A percentile compares a stretch with the other conserved stretches of the same genome.
phyloP scores from a whole-genome alignment of 2,888 invertebrate genomes.

The Lithophane socia region DNA sequence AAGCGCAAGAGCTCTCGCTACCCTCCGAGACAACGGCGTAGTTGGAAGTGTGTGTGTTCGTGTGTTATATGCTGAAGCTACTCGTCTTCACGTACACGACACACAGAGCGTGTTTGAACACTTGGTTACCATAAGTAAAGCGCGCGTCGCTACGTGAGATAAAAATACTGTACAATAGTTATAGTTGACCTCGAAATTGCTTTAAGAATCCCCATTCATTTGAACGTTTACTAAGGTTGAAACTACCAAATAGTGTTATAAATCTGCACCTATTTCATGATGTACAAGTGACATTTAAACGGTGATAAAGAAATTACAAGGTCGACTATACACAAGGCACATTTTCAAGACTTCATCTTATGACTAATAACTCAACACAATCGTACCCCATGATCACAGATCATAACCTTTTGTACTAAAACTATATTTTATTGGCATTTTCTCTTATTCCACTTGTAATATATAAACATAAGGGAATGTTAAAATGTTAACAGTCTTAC shows the following conservation, averaged over 20 bases:
- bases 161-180: neutral
- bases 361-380: constrained; percentile 37
- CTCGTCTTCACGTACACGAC: no score
- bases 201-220: neutral
- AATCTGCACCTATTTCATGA: neutral
- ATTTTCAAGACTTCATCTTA: constrained; percentile 20
- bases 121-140: no score
- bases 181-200: constrained; percentile 2
- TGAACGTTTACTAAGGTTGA: neutral
- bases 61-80: no score
- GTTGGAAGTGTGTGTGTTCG: no score
- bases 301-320: neutral
- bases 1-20: no score
- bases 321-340: neutral
- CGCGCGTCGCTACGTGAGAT: no score
- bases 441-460: constrained; percentile 24
- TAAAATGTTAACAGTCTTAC: neutral
- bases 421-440: constrained; percentile 55
- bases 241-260: neutral
- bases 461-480: constrained; percentile 14
- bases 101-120: no score
- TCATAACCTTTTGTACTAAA: constrained; percentile 67
- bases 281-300: neutral
- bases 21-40: no score
- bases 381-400: constrained; percentile 68